Evolutionary conservation across 2,888 invertebrate species (phyloP), one percentile per base, ranked within the genome.

Genomic region (Ennomos quercinarius): DNA sequence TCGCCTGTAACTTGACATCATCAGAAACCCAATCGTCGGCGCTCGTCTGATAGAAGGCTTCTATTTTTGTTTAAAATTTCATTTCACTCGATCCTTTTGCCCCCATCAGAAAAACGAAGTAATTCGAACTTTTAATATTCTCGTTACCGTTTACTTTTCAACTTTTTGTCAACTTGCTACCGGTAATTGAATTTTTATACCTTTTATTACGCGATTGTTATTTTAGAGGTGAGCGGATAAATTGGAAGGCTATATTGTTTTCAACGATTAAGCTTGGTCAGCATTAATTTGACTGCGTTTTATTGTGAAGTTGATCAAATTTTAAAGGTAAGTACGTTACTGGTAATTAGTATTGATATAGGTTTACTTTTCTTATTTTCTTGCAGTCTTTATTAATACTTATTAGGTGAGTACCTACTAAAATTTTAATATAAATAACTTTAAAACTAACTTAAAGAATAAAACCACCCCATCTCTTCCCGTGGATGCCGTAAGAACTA

Each of bases 51-150:
- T 64, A 63, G 60, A 58, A 64, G 36, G 57, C 42, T 61, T 58
- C 57, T 61, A 67, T 58, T 64, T 66, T 60, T 62, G 50, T 62
- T 67, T 62, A 64, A 67, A 62, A 62, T 57, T 59, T 63, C 36
- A 67, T 60, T 64, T 54, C 38, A 54, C 49, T 50, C 46, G 43
- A 55, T 48, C 61, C 54, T 51, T 49, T 56, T 52, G 38, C 12
- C 10, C 47, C 48, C 55, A 38, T 60, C 43, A 39, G 41, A 10
- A 38, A 57, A 50, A 41, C 41, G 41, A 27, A 43, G 55, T 51
- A 43, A 51, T 55, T 51, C n/a, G 10, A 60, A 50, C 41, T 55
- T 52, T 47, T 8, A 39, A 43, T 55, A 59, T 45, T 46, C 34
- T 39, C 44, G 46, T 45, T 12, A n/a, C 27, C 38, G 27, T 41